Evolutionary conservation across 2,888 invertebrate species (phyloP).

Genomic region (Subacronicta megacephala): DNA sequence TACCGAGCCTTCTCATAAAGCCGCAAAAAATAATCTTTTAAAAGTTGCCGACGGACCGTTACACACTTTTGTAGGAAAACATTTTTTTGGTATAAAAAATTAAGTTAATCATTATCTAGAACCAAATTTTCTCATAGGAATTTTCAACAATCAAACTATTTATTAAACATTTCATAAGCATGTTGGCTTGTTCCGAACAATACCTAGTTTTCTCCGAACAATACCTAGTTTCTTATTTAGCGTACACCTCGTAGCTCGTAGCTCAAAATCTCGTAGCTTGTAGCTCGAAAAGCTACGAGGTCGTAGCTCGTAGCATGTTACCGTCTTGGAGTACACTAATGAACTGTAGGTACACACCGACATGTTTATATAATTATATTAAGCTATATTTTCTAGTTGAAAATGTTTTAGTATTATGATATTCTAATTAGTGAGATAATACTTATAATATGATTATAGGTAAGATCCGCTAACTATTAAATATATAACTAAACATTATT

Average conservation of each 20-base stretch:
- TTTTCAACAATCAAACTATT: constrained; percentile 36
- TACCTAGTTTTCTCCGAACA: constrained; percentile 25
- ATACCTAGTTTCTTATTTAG: constrained; percentile 24
- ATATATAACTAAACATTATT: too few species aligned
- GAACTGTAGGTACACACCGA: constrained; percentile 3
- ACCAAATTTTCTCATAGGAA: constrained; percentile 31
- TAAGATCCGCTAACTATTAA: too few species aligned
- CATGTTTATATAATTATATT: too few species aligned
- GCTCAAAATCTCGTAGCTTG: constrained; percentile 34
- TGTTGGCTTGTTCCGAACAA: constrained; percentile 23
- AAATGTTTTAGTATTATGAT: neutral
- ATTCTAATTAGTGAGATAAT: neutral
- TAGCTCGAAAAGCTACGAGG: constrained; percentile 40
- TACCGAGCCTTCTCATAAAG: constrained; percentile 20
- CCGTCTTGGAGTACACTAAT: constrained; percentile 8
- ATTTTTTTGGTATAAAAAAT: constrained; percentile 20
- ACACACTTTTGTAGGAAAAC: constrained; percentile 6
- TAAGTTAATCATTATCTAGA: constrained; percentile 27
- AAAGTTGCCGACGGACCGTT: constrained; percentile 8
- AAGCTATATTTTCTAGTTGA: too few species aligned
- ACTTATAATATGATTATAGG: too few species aligned
- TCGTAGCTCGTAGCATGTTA: constrained; percentile 28
- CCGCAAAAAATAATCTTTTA: constrained; percentile 27
- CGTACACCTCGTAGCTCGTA: constrained; percentile 32
- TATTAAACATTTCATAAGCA: too few species aligned